phyloP scores from a whole-genome alignment of 1,140 invertebrate species.

The Radopholus similis region DNA sequence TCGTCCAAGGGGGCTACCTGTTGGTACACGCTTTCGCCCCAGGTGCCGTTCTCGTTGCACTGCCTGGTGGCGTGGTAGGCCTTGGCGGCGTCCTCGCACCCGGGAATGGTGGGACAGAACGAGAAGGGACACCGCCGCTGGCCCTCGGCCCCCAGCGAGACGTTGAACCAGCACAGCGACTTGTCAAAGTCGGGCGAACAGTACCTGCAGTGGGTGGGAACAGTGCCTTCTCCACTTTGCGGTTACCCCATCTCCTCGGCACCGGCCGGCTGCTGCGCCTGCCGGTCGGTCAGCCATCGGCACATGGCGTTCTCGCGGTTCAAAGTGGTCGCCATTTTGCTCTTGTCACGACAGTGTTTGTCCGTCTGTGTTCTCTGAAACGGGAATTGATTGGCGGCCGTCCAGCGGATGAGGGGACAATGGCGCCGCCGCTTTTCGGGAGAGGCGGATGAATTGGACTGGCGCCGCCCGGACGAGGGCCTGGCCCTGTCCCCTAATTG shows the following conservation, averaged over 20 bases:
- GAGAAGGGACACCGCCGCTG: constrained; percentile 50
- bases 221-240: not conserved
- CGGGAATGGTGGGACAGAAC: constrained; percentile 52
- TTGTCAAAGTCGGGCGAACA: constrained; percentile 26
- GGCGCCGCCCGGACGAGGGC: too few species aligned
- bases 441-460: too few species aligned
- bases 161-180: constrained; percentile 50
- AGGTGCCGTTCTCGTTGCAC: constrained; percentile 44
- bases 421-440: too few species aligned
- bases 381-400: too few species aligned
- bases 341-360: too few species aligned
- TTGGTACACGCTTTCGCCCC: constrained; percentile 46
- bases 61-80: constrained; percentile 39
- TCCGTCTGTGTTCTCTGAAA: too few species aligned
- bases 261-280: not conserved
- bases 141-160: constrained; percentile 37
- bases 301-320: constrained; percentile 26
- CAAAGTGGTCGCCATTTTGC: constrained; percentile 6
- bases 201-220: not conserved
- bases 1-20: too few species aligned
- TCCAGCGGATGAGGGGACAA: too few species aligned
- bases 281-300: constrained; percentile 15
- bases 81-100: constrained; percentile 48
- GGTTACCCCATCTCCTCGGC: not conserved
- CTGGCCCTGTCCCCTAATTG: too few species aligned